Evolutionary conservation across 2,888 invertebrate species (phyloP), one percentile per base, ranked within the genome.

Genomic region (Apocheima hispidaria): DNA sequence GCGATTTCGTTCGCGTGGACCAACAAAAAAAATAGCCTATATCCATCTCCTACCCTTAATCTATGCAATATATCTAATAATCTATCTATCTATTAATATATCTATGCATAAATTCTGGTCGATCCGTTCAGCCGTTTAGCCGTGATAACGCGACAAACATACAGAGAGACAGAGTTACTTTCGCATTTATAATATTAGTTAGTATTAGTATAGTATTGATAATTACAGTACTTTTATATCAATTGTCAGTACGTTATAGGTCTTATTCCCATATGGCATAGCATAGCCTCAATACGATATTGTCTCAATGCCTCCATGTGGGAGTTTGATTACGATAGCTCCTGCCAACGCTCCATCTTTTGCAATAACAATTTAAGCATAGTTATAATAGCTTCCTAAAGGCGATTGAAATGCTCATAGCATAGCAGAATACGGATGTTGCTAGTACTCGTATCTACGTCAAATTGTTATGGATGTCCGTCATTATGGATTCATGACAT

Each of bases 251-350:
- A 23, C 23, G 12, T 23, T n/a, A 43, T 10, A 10, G 38, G 2
- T 20, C 38, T n/a, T 5, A 30, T 46, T 46, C 46, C 46, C 46
- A n/a, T 20, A 30, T 33, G 46, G 20, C 30, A 33, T 10, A 26
- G 20, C 43, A 20, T 44, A 58, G 43, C 23, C 20, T 35, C 38
- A 41, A 44, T 30, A 30, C 28, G 26, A 53, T 35, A 48, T 48
- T 30, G 23, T 18, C 33, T 40, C 56, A 61, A 56, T 61, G 26
- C 33, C 26, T 44, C 40, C 55, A 56, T 36, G 60, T 59, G 63
- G 66, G 66, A 66, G 55, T 56, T 54, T 14, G 21, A 58, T 61
- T 50, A 40, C 58, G 44, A 55, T 48, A 55, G 21, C 51, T 48
- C 23, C 35, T 44, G 54, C 51, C 16, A 30, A 18, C 21, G 14